A percentile compares a stretch with the other conserved stretches of the same genome.
Conservation (phyloP, 2,797 vertebrate genomes). For the Novumbra hubbsi region DNA sequence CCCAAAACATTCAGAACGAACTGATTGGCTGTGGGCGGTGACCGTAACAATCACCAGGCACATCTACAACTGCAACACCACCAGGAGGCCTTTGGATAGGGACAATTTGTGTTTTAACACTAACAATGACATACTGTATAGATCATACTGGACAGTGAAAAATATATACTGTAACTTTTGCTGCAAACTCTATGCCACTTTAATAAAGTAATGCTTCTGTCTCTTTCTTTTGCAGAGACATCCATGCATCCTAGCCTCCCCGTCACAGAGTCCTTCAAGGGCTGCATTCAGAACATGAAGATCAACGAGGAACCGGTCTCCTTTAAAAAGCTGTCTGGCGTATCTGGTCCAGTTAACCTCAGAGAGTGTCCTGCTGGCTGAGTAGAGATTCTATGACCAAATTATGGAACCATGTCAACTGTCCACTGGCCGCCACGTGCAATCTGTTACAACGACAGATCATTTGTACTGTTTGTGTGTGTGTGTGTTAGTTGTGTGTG, state of each 20-base stretch:
- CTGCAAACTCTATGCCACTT: neutral
- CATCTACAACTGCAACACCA: too few species aligned
- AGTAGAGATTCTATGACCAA: constrained; percentile 37
- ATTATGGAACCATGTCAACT: constrained; percentile 64
- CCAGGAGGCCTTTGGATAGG: too few species aligned
- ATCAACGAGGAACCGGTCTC: constrained; percentile 76
- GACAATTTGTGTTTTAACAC: neutral
- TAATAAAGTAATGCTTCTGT: neutral
- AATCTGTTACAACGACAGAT: constrained; percentile 66
- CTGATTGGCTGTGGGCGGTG: too few species aligned
- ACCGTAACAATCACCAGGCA: too few species aligned
- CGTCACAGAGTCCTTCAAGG: constrained; percentile 76
- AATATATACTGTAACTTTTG: neutral
- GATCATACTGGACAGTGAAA: neutral
- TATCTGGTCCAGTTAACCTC: constrained; percentile 81
- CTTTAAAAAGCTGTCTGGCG: constrained; percentile 70
- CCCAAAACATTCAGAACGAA: too few species aligned
- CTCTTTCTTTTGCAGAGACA: constrained; percentile 60
- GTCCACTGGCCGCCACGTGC: constrained; percentile 63
- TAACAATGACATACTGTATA: neutral
- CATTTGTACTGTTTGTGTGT: constrained; percentile 52
- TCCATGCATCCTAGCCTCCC: constrained; percentile 62
- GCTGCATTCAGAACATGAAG: constrained; percentile 83
- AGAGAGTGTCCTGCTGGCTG: constrained; percentile 82
- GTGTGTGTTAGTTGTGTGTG: constrained; percentile 14